Evolutionary conservation across 2,797 vertebrate species (phyloP).

Genomic region (Mus spretus): DNA sequence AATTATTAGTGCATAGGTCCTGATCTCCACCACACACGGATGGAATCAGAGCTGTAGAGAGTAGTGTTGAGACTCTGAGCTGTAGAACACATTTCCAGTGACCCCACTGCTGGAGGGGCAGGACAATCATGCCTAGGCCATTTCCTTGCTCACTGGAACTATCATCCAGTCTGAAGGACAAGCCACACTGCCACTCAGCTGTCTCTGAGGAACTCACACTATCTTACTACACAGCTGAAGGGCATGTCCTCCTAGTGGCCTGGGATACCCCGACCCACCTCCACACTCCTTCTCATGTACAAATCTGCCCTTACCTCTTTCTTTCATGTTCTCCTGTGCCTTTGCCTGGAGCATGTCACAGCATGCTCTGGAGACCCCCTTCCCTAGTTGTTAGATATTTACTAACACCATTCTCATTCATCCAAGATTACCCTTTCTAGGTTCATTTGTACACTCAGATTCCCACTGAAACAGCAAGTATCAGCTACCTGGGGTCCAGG

Average conservation of each 20-base stretch:
- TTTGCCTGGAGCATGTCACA: background rate
- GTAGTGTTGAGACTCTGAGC: rapidly evolving
- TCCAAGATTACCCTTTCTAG: background rate
- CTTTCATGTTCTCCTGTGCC: too few relatives aligned
- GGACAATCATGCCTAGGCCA: background rate
- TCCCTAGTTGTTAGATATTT: background rate
- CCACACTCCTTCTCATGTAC: too few relatives aligned
- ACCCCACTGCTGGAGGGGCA: background rate
- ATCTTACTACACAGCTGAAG: background rate
- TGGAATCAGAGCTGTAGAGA: background rate
- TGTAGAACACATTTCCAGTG: background rate
- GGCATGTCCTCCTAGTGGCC: too few relatives aligned
- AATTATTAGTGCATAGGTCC: background rate
- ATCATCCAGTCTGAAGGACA: background rate
- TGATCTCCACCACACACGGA: background rate
- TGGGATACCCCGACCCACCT: background rate
- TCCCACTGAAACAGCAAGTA: background rate
- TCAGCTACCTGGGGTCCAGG: background rate
- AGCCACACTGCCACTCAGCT: rapidly evolving
- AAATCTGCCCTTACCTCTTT: too few relatives aligned
- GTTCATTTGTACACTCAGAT: rapidly evolving
- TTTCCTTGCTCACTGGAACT: background rate
- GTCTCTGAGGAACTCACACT: background rate
- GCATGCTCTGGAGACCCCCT: background rate
- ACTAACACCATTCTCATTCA: background rate